Base-by-base conservation (phyloP, 2,797 vertebrate genomes). In the Nannoperca obscura region DNA sequence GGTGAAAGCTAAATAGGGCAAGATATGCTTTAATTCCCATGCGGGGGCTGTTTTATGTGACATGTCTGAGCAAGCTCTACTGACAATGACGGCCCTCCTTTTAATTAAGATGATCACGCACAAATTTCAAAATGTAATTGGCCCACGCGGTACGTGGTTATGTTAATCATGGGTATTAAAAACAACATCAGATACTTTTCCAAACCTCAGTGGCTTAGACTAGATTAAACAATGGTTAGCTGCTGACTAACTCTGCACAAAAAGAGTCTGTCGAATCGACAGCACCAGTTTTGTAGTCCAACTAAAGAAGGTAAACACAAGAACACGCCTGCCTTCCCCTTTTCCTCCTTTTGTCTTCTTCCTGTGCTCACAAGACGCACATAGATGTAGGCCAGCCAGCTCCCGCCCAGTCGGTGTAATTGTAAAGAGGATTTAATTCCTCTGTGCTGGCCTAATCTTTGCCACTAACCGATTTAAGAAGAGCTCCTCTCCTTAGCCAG, bases 391-490 rank as follows among this genome's bases (percentile, higher is more conserved):
- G 87, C 80, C 88, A 86, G 83, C 69, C 80, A 78, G 75, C 82
- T 82, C 74, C 84, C 22, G 19, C 69, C 82, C 44, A 24, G 78
- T 69, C 86, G 68, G 9, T 86, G 70, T 89, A 86, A 83, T 89
- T 82, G 78, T 85, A 91, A 94, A 93, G 93, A 93, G 91, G 94
- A 94, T 95, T 93, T 85, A 61, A 71, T 80, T 86, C 86, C 89
- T 86, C 80, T 70, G 76, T 40, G 79, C 78, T 78, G 53, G 86
- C 88, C 76, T 94, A 92, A 95, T 94, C 93, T 94, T 93, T 93
- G 88, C 81, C 82, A 81, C 91, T 94, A 94, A 94, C 91, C 87
- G 94, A 93, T 95, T 93, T 94, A 81, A 85, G 81, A 78, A 69
- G 83, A 75, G 89, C 86, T 88, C 76, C 81, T 88, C 79, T 89